Base-by-base conservation (phyloP, 2,888 invertebrate genomes). In the Lacanobia oleracea region DNA sequence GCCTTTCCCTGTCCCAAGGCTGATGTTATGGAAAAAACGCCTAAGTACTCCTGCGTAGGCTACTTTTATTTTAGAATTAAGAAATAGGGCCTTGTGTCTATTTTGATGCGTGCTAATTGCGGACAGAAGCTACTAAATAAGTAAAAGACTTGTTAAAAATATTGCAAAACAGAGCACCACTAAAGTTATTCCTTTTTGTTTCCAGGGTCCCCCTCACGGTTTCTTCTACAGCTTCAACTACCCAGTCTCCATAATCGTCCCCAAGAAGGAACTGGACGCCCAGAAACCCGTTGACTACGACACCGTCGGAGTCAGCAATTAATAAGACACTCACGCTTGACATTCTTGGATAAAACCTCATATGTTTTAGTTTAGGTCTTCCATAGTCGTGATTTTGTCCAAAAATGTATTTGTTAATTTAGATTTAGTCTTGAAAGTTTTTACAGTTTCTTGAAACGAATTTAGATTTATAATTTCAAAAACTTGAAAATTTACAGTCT, bases 181-280 rank as follows among this genome's bases (percentile, higher is more conserved):
- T 54, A 48, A n/a, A 60, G 2, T 23, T 8, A 21, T 48, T 14
- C 48, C 0, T 1, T 75, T 64, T 63, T 79, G 9, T 59, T 86
- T 85, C 1, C 92, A 96, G 96, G 96, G 97, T 56, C 97, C 97
- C 27, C 97, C 97, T 64, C 96, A 96, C 87, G 97, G 97, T 65
- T 98, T 98, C 96, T 98, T 97, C 96, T 98, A 98, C 92, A 97
- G 96, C 86, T 97, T 97, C 92, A 96, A 97, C 84, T 97, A 97
- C 91, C 97, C 97, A 40, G 97, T 97, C n/a, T 97, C 94, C 81
- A 91, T 94, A 74, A 92, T 96, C 53, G 90, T 90, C 2, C 88
- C 91, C 60, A 96, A 96, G 90, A 94, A 85, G 59, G 91, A 88
- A 5, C 78, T 83, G 5, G 78, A 84, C n/a, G 67, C 82, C 69